These are phyloP conservation scores for Smutsia temminckii DNA, from an alignment of 2,797 vertebrate species.

Conservation along the genomic window DNA sequence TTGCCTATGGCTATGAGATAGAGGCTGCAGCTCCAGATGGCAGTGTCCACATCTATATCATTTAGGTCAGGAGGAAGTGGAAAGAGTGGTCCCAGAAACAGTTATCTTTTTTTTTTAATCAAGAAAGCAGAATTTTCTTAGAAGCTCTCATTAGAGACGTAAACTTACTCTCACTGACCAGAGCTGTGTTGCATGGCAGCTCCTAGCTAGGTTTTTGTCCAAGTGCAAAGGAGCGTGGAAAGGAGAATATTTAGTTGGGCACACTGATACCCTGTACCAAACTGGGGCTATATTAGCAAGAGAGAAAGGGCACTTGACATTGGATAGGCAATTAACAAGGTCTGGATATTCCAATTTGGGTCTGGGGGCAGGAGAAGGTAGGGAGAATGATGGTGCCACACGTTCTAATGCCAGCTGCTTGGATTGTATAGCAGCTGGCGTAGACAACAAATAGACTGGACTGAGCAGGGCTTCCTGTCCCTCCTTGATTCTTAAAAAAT, in stretches of 20 bases:
- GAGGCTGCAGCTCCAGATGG: neutral
- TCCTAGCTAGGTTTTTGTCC: neutral
- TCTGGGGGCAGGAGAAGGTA: neutral
- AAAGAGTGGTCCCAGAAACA: neutral
- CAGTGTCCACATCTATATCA: neutral
- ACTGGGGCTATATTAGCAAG: neutral
- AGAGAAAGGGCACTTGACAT: neutral
- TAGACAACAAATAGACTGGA: neutral
- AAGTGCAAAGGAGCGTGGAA: neutral
- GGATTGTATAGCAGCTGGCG: neutral
- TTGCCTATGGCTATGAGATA: neutral
- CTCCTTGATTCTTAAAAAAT: neutral
- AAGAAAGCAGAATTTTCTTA: neutral
- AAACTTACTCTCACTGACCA: neutral
- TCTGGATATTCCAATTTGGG: neutral
- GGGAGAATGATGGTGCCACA: neutral
- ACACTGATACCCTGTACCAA: neutral
- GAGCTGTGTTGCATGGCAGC: neutral
- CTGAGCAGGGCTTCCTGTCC: neutral
- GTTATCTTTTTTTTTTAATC: neutral
- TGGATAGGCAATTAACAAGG: neutral
- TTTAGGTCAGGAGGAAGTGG: neutral
- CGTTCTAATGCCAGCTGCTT: neutral
- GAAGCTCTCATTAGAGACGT: neutral
- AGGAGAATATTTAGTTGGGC: neutral